Evolutionary conservation across 2,888 invertebrate species (phyloP), one percentile per base, ranked within the genome.

Genomic region (Protodeltote pygarga): DNA sequence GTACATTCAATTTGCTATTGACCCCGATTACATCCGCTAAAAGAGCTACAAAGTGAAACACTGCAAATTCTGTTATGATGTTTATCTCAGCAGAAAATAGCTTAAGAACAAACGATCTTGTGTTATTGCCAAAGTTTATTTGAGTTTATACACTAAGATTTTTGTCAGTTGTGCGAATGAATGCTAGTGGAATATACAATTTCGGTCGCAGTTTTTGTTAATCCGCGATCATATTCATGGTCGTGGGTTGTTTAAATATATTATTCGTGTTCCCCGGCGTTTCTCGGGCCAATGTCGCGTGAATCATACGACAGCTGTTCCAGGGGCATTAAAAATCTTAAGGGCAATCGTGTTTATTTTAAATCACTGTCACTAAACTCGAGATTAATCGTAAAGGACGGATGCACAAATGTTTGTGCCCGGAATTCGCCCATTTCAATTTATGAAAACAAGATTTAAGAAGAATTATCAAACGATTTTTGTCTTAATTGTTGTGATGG

Each of bases 241-340:
- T 75, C 83, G 74, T 27, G 28, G 46, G 64, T 58, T 69, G 75
- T 75, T 79, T 79, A 77, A 79, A 80, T 75, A 73, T 75, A 73
- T 74, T 69, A 74, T 75, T 81, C 79, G 80, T 75, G 75, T 81
- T 84, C 71, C 80, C 80, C 80, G 75, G 65, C 71, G 76, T 71
- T 67, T 71, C 75, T 80, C 78, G 73, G 76, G 71, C 83, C 90
- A 90, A 90, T 90, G 90, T 87, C 90, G 73, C 60, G 69, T 91
- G 90, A 90, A 57, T 91, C 90, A 90, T 65, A 58, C 70, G 64
- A 81, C 89, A 88, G 87, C 88, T 89, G 89, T 86, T 87, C 75
- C 81, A 80, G 78, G 76, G 81, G 73, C 74, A 83, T 83, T 84
- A 84, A 87, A 88, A 89, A 85, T 86, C 75, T 80, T 87, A 86